Evolutionary conservation across 2,888 invertebrate species (phyloP).

Genomic region (Cosmia pyralina): DNA sequence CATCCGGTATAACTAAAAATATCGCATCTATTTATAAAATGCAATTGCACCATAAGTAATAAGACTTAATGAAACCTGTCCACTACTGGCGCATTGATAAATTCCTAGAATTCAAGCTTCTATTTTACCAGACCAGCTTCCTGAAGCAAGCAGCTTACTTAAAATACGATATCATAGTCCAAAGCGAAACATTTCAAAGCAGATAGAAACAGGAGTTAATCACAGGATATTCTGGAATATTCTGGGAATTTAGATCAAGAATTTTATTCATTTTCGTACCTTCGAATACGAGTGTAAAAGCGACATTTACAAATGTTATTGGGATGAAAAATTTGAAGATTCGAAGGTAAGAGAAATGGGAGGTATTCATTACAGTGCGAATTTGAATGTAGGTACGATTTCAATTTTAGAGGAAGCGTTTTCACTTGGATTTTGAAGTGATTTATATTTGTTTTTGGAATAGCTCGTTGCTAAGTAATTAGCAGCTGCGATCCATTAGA

Average conservation of each 20-base stretch:
- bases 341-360: conserved; percentile 20
- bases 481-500: too few relatives aligned
- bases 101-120: neutral
- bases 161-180: neutral
- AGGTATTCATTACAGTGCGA: conserved; percentile 30
- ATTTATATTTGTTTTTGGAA: conserved; percentile 5
- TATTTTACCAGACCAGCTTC: neutral
- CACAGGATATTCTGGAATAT: conserved; percentile 10
- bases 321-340: conserved; percentile 38
- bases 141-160: neutral
- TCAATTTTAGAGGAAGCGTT: conserved; percentile 32
- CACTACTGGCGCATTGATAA: too few relatives aligned
- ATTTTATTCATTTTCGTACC: conserved; percentile 34
- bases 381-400: conserved; percentile 25
- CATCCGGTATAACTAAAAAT: too few relatives aligned
- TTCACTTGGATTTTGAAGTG: neutral
- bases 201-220: conserved; percentile 32
- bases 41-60: too few relatives aligned
- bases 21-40: too few relatives aligned
- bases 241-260: conserved; percentile 30
- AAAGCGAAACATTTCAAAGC: conserved; percentile 26
- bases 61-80: too few relatives aligned
- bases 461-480: too few relatives aligned
- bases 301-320: conserved; percentile 52
- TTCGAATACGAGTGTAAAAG: conserved; percentile 5